phyloP scores from a whole-genome alignment of 2,797 vertebrate genomes.

The Neoniphon sammara region DNA sequence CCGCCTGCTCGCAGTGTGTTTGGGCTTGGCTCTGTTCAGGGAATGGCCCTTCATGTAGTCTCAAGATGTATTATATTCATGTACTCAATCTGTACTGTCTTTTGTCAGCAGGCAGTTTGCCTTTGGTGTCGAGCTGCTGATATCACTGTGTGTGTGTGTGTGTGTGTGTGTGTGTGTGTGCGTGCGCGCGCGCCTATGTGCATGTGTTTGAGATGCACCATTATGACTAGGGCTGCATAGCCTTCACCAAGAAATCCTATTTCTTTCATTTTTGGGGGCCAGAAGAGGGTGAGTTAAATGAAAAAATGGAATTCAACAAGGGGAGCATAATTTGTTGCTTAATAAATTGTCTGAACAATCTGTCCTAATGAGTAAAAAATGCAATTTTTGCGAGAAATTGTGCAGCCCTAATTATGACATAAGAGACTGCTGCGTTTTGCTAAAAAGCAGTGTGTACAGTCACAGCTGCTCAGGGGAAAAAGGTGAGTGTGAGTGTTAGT shows the following conservation, averaged over 20 bases:
- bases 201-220: not conserved
- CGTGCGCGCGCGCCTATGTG: slow-evolving; percentile 10
- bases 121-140: slow-evolving; percentile 44
- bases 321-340: not conserved
- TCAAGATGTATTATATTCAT: slow-evolving; percentile 37
- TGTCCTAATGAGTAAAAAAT: no score
- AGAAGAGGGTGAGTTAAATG: no score
- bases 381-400: not conserved
- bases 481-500: not conserved
- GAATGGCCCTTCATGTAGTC: slow-evolving; percentile 29
- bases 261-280: not conserved
- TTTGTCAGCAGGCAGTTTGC: slow-evolving; percentile 42
- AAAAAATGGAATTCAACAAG: not conserved
- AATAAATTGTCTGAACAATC: not conserved
- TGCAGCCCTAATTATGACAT: slow-evolving; percentile 20
- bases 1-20: slow-evolving; percentile 46
- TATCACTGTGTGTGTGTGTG: slow-evolving; percentile 18
- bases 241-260: not conserved
- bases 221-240: slow-evolving; percentile 14
- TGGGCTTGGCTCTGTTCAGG: slow-evolving; percentile 7
- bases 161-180: slow-evolving; percentile 26
- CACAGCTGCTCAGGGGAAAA: slow-evolving; percentile 8
- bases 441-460: slow-evolving; percentile 26
- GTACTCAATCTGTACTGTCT: slow-evolving; percentile 26
- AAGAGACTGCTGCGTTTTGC: slow-evolving; percentile 21